Evolutionary conservation across 2,113 vertebrate species (phyloP).

Genomic region (Thamnophis sirtalis): DNA sequence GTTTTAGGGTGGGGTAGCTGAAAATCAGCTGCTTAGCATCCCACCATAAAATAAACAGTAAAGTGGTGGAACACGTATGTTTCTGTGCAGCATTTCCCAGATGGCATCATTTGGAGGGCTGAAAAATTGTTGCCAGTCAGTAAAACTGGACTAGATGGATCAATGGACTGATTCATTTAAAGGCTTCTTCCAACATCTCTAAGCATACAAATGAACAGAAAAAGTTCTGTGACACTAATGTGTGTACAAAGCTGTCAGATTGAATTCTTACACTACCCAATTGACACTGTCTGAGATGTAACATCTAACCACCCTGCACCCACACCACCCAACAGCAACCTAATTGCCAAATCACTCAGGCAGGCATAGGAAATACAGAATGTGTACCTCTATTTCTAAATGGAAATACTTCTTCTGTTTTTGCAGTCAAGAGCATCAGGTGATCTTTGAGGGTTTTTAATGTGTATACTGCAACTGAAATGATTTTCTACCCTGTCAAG

Average conservation of each 20-base stretch:
- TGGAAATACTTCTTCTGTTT: neutral
- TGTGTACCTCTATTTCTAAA: neutral
- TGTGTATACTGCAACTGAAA: neutral
- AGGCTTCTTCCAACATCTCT: neutral
- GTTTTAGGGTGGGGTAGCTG: neutral
- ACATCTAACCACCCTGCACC: neutral
- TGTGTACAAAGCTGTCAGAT: neutral
- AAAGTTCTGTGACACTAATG: neutral
- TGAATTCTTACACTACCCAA: neutral
- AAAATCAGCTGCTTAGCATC: neutral
- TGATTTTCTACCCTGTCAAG: neutral
- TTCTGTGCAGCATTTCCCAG: neutral
- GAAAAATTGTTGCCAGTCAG: neutral
- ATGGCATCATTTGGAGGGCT: neutral
- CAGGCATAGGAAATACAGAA: neutral
- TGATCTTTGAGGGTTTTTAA: neutral
- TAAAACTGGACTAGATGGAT: neutral
- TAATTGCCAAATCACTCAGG: neutral
- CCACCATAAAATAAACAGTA: neutral
- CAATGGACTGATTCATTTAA: neutral
- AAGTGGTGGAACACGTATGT: neutral
- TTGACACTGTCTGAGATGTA: neutral
- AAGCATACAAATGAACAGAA: neutral
- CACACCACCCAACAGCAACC: too few species aligned
- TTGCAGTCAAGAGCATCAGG: neutral